These are phyloP conservation scores for Australoheros scitulus DNA, from an alignment of 2,113 vertebrate species.

Conservation along the genomic window DNA sequence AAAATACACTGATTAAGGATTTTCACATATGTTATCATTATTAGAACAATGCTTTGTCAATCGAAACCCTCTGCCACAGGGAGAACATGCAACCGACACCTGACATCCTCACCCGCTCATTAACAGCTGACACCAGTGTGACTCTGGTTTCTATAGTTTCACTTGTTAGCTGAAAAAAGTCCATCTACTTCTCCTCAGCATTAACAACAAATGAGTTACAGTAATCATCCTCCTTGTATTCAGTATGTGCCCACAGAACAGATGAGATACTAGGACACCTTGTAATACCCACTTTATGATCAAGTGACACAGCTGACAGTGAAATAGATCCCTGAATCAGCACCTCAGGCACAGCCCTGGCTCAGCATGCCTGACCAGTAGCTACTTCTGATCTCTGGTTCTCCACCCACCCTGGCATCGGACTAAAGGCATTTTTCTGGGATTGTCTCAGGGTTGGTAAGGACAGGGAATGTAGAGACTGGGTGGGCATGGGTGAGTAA, in stretches of 20 bases:
- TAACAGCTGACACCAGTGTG: neutral
- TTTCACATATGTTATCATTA: neutral
- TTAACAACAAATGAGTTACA: slow-evolving; percentile 2
- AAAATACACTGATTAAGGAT: neutral
- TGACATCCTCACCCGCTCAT: neutral
- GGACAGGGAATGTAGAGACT: slow-evolving; percentile 13
- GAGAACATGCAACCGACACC: slow-evolving; percentile 4
- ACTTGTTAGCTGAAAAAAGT: slow-evolving; percentile 1
- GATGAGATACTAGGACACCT: slow-evolving; percentile 18
- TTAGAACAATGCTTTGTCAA: neutral
- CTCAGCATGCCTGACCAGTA: slow-evolving; percentile 26
- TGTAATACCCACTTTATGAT: slow-evolving; percentile 39
- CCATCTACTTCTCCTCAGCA: neutral
- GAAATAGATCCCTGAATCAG: slow-evolving; percentile 67
- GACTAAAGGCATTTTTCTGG: slow-evolving; percentile 14
- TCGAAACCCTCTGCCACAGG: slow-evolving; percentile 1
- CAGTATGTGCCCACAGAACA: neutral
- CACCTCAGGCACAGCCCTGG: slow-evolving; percentile 35
- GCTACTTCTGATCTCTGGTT: slow-evolving; percentile 37
- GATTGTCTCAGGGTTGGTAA: slow-evolving; percentile 19
- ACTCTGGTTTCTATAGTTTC: neutral
- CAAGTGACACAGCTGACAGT: slow-evolving; percentile 37
- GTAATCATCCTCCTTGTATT: neutral
- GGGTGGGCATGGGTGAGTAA: slow-evolving; percentile 47
- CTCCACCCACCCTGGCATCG: slow-evolving; percentile 19